These are phyloP conservation scores for Acrobasis consociella DNA, from an alignment of 2,888 invertebrate genomes.

Conservation along the genomic window DNA sequence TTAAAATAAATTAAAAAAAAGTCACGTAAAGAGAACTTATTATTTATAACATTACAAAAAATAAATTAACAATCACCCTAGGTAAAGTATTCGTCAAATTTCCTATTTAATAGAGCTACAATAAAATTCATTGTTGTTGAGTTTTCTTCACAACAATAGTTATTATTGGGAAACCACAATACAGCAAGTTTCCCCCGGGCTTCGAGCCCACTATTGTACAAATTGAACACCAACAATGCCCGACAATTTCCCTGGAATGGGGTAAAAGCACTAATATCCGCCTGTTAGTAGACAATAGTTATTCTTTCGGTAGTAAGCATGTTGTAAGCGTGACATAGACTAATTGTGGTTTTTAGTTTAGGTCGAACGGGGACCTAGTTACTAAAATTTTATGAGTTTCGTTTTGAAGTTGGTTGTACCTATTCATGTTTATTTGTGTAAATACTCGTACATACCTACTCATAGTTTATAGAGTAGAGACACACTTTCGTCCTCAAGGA, in stretches of 20 bases:
- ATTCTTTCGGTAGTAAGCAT: not conserved
- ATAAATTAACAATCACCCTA: too few species aligned
- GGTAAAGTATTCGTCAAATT: too few species aligned
- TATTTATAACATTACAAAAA: too few species aligned
- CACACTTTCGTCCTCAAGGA: too few species aligned
- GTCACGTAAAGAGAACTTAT: too few species aligned
- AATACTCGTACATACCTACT: too few species aligned
- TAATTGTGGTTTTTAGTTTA: not conserved
- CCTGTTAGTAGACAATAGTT: slow-evolving; percentile 6
- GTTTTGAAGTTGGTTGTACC: too few species aligned
- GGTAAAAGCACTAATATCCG: slow-evolving; percentile 8
- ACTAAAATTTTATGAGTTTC: too few species aligned
- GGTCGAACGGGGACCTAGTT: not conserved
- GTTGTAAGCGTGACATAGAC: not conserved
- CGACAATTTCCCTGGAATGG: slow-evolving; percentile 4
- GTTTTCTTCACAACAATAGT: slow-evolving; percentile 19
- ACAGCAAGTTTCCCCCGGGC: not conserved
- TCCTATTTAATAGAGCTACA: not conserved
- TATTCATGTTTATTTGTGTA: too few species aligned
- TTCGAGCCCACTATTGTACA: not conserved
- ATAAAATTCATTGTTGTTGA: not conserved
- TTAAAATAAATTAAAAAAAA: too few species aligned
- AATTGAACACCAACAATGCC: not conserved
- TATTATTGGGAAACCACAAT: slow-evolving; percentile 10
- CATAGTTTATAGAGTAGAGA: too few species aligned